Percentiles rank a stretch among this genome's conserved stretches.
These are phyloP conservation scores for Caenorhabditis sp. DNA, from an alignment of 2,888 invertebrate genomes.

Conservation along the genomic window DNA sequence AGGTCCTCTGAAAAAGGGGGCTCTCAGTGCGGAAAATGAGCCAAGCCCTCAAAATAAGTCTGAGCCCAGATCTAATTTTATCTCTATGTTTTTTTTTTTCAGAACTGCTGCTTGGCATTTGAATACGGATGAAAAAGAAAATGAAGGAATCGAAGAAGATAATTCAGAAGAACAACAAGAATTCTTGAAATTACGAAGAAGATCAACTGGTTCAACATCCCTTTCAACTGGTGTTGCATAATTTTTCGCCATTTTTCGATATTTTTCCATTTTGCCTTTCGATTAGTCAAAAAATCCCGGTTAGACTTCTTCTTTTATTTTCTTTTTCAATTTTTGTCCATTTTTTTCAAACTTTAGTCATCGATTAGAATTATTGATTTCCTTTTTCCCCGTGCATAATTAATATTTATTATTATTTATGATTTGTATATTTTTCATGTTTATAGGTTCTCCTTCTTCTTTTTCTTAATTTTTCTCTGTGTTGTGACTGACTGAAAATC, in stretches of 20 bases:
- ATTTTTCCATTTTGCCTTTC: slow-evolving; percentile 7
- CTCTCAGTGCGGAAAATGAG: too few species aligned
- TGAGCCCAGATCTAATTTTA: too few species aligned
- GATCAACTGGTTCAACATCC: slow-evolving; percentile 60
- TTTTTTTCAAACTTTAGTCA: background rate
- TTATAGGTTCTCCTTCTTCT: background rate
- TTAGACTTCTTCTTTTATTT: slow-evolving; percentile 1
- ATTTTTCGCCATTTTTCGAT: slow-evolving; percentile 10
- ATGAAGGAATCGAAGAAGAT: slow-evolving; percentile 24
- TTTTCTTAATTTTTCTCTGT: background rate
- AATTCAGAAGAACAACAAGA: slow-evolving; percentile 31
- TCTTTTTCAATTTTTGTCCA: slow-evolving; percentile 6
- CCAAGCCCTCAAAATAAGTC: too few species aligned
- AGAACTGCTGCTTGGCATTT: slow-evolving; percentile 68
- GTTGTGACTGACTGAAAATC: background rate
- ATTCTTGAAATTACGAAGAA: slow-evolving; percentile 56
- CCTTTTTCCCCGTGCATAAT: background rate
- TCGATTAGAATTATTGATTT: background rate
- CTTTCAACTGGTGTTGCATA: slow-evolving; percentile 64
- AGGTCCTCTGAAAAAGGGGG: too few species aligned
- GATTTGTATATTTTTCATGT: background rate
- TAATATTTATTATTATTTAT: background rate
- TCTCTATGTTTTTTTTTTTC: slow-evolving; percentile 3
- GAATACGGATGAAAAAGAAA: slow-evolving; percentile 64
- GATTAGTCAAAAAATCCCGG: slow-evolving; percentile 9